phyloP scores from a whole-genome alignment of 1,140 invertebrate genomes.

The Conopomorpha cramerella region DNA sequence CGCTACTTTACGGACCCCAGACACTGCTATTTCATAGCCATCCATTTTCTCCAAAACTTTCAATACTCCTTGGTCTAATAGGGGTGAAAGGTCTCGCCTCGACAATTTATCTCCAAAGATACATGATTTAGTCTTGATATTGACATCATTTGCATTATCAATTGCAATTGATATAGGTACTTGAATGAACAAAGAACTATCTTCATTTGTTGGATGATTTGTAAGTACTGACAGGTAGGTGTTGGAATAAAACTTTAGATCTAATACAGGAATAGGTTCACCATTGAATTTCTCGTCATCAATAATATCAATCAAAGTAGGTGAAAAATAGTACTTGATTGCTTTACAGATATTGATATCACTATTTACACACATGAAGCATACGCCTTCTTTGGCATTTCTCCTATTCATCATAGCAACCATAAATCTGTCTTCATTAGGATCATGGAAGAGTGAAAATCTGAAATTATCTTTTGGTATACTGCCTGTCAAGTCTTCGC shows the following conservation, averaged over 20 bases:
- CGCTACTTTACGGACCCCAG: conserved; percentile 85
- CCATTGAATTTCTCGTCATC: conserved; percentile 22
- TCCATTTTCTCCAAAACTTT: conserved; percentile 76
- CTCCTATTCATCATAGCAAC: conserved; percentile 30
- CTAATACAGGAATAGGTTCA: conserved; percentile 56
- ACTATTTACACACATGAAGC: conserved; percentile 43
- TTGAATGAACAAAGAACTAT: conserved; percentile 68
- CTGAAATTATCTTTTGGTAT: conserved; percentile 22
- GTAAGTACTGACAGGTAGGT: conserved; percentile 78
- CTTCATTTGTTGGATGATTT: conserved; percentile 58
- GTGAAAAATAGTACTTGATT: conserved; percentile 32
- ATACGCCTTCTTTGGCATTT: conserved; percentile 27
- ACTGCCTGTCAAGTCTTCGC: conserved; percentile 19
- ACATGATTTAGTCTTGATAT: conserved; percentile 50
- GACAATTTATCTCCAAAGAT: conserved; percentile 56
- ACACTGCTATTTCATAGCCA: conserved; percentile 77
- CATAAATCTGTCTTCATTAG: conserved; percentile 36
- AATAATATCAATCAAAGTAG: conserved; percentile 28
- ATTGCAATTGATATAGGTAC: conserved; percentile 60
- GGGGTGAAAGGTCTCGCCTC: conserved; percentile 52
- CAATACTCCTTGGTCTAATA: conserved; percentile 51
- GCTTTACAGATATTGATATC: conserved; percentile 27
- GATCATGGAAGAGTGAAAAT: conserved; percentile 44
- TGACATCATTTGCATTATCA: conserved; percentile 47
- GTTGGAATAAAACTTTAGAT: conserved; percentile 82